Conservation (phyloP, 2,888 invertebrate species). For the Mayetiola destructor region DNA sequence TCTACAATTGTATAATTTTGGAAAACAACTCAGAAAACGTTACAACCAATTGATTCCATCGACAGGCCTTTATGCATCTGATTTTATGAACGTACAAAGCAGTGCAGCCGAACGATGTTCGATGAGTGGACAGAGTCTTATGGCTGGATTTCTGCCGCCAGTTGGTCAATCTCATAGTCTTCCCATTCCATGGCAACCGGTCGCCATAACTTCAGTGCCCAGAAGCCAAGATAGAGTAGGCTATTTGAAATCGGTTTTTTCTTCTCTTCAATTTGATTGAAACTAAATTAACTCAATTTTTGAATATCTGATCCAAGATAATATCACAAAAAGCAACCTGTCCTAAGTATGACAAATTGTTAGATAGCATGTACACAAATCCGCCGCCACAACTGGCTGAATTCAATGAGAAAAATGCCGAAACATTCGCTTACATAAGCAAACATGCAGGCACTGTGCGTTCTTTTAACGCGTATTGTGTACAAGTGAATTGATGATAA, state of each 20-base stretch:
- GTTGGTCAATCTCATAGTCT: slow-evolving; percentile 30
- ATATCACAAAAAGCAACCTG: slow-evolving; percentile 40
- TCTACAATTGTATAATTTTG: slow-evolving; percentile 57
- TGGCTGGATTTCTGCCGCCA: slow-evolving; percentile 52
- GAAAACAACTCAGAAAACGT: slow-evolving; percentile 51
- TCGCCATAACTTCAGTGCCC: slow-evolving; percentile 69
- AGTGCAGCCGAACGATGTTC: slow-evolving; percentile 72
- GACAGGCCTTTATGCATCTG: slow-evolving; percentile 42
- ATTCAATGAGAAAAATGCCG: slow-evolving; percentile 40
- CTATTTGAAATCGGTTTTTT: slow-evolving; percentile 16
- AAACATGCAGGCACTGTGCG: slow-evolving; percentile 38
- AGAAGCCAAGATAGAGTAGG: slow-evolving; percentile 54
- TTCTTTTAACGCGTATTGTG: background rate
- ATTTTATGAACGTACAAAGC: slow-evolving; percentile 49
- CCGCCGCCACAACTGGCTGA: slow-evolving; percentile 38
- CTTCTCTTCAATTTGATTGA: background rate
- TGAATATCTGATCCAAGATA: slow-evolving; percentile 22
- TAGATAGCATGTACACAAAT: slow-evolving; percentile 37
- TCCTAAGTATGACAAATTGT: slow-evolving; percentile 38
- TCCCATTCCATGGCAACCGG: slow-evolving; percentile 65
- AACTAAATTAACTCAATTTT: background rate
- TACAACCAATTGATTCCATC: slow-evolving; percentile 53
- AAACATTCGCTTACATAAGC: slow-evolving; percentile 48
- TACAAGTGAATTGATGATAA: background rate
- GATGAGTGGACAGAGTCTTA: slow-evolving; percentile 68